Evolutionary conservation across 2,113 vertebrate species (phyloP), one percentile per base, ranked within the genome.

Genomic region (Elanoides forficatus): DNA sequence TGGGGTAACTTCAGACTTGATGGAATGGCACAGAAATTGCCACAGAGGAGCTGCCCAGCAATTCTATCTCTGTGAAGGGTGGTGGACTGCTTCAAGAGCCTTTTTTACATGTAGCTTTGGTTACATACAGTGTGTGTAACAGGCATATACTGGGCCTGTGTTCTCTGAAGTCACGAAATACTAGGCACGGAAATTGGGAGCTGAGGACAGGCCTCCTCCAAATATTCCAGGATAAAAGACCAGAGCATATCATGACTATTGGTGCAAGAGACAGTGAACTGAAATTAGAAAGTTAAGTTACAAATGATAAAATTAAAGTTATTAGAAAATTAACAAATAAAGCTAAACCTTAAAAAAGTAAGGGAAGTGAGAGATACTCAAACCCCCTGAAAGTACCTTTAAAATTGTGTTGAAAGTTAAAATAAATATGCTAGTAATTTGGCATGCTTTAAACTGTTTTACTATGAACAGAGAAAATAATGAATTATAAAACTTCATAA

Each of bases 401-500:
- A 45, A 26, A 70, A 66, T 13, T 21, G 2, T n/a, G 6, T 62
- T 76, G 58, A 38, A 62, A 67, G 15, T 50, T 58, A 42, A 86
- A 85, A 70, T 42, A 74, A 68, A 47, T 20, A 10, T 6, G 9
- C 42, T 6, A 38, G 30, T 65, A 91, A 58, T 92, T 96, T 27
- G 72, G 22, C 9, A 29, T 74, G 27, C 36, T 11, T 84, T 72
- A 53, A 90, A 86, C 14, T 78, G 5, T 55, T 95, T 79, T 71
- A 52, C n/a, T 84, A 16, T 67, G 81, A 96, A 63, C 43, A 93
- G 59, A 86, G 52, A 87, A 96, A 94, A 91, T 86, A 87, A 60
- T 74, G 82, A 72, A 88, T 90, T 71, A 86, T 76, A 59, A 81
- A 92, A 55, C 58, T 78, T 84, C 26, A 18, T 88, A 90, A 72